These are phyloP conservation scores for Lutjanus erythropterus DNA, from an alignment of 2,113 vertebrate species.

Conservation along the genomic window DNA sequence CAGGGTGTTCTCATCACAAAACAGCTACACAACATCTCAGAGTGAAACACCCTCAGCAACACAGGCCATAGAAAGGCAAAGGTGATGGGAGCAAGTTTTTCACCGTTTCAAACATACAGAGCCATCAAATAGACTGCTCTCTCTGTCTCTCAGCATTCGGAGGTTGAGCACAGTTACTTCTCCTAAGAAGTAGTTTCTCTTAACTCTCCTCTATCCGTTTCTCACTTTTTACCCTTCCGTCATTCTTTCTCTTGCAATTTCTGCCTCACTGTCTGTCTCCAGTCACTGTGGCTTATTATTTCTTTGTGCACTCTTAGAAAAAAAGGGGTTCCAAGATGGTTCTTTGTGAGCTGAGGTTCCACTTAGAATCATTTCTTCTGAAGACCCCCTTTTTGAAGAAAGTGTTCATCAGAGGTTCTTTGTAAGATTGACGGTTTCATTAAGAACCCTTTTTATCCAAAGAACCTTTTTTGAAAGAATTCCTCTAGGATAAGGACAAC, in stretches of 20 bases:
- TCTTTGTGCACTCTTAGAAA: too few relatives aligned
- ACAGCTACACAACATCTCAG: constrained; percentile 74
- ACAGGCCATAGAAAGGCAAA: constrained; percentile 81
- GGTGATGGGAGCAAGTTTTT: constrained; percentile 81
- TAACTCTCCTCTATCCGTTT: constrained; percentile 51
- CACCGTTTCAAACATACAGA: constrained; percentile 79
- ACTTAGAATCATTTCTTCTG: too few relatives aligned
- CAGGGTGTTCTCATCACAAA: constrained; percentile 81
- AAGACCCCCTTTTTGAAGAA: too few relatives aligned
- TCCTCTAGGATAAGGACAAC: too few relatives aligned
- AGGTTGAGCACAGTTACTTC: constrained; percentile 73
- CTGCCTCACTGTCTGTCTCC: constrained; percentile 46
- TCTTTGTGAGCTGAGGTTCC: too few relatives aligned
- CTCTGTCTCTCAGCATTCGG: constrained; percentile 58
- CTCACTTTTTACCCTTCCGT: constrained; percentile 53
- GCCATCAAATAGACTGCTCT: constrained; percentile 80
- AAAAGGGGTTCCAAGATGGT: too few relatives aligned
- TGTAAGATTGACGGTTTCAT: too few relatives aligned
- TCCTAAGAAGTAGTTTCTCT: constrained; percentile 73
- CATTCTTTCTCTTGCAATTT: constrained; percentile 57
- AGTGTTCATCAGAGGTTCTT: too few relatives aligned
- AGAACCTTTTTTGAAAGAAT: too few relatives aligned
- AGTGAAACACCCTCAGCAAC: constrained; percentile 79
- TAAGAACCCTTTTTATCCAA: too few relatives aligned
- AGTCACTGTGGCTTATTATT: constrained; percentile 58